phyloP scores from a whole-genome alignment of 2,113 vertebrate genomes.

The Nesoenas mayeri region DNA sequence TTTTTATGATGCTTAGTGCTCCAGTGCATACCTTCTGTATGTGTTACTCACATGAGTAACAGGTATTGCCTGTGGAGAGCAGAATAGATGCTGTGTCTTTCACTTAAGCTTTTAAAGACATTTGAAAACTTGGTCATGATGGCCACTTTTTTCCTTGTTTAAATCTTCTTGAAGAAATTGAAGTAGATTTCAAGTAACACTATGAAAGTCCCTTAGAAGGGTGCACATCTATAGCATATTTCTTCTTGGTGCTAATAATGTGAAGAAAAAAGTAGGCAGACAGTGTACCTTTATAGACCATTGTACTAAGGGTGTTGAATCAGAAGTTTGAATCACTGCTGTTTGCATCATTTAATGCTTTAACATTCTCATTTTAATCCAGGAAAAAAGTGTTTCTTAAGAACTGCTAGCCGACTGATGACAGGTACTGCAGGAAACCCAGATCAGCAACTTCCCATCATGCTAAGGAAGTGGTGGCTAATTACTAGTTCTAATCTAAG shows the following conservation, averaged over 20 bases:
- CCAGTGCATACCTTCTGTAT: not conserved
- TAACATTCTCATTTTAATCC: not conserved
- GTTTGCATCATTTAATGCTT: not conserved
- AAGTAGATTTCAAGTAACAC: not conserved
- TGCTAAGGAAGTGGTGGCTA: not conserved
- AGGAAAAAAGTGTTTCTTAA: not conserved
- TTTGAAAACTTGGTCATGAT: not conserved
- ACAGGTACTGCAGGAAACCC: not conserved
- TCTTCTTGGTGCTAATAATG: not conserved
- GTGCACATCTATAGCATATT: fast-evolving
- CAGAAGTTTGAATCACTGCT: not conserved
- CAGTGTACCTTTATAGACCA: fast-evolving
- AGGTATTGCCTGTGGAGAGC: not conserved
- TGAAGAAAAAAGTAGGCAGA: not conserved
- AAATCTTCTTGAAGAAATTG: not conserved
- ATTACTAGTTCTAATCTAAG: not conserved
- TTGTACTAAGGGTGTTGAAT: not conserved
- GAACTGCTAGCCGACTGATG: not conserved
- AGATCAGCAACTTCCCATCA: not conserved
- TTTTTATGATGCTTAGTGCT: not conserved
- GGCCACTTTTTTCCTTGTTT: not conserved
- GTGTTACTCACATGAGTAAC: not conserved
- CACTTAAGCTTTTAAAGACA: not conserved
- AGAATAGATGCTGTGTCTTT: not conserved
- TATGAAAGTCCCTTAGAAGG: not conserved